Base-by-base conservation (phyloP, 2,888 invertebrate species). In the Zele albiditarsus region DNA sequence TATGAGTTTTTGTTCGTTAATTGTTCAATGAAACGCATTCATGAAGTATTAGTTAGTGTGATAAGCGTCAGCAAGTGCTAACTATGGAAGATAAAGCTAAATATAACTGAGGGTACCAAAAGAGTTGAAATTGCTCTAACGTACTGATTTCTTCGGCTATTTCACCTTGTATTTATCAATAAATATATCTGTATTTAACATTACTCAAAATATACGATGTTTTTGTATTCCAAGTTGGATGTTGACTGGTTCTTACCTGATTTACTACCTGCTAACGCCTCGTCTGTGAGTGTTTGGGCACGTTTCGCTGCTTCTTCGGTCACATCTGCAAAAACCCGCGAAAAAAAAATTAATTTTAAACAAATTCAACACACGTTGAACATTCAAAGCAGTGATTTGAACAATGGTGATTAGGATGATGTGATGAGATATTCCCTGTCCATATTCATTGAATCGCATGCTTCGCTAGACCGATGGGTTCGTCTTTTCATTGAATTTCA, bases 51-150 rank as follows among this genome's bases (percentile, higher is more conserved):
- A 84, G 85, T 89, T 84, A 87, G 89, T 89, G 88, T 88, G 78
- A 82, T 81, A 89, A 89, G 89, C 89, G 86, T 88, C 84, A 87
- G 88, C 89, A 88, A 87, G 89, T 89, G 89, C 89, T 87, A 89
- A 87, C 88, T 89, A 89, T 89, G 83, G 84, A 89, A 89, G 89
- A 89, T 89, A 89, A 89, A 89, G 89, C 89, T 89, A 89, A 89
- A 89, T 89, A 89, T 89, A 88, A 89, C 87, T 85, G 89, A 89
- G 89, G 89, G 89, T 86, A 89, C 89, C 89, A 89, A 77, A 77
- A 76, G 66, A 86, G 86, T 84, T 83, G 80, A 82, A 84, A 84
- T 80, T 82, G 81, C 80, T 82, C 83, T 85, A 87, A 80, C 71
- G 78, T 84, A 84, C 81, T 84, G 83, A 84, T 87, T 67, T 76